Evolutionary conservation across 2,113 vertebrate genomes (phyloP).

Genomic region (Pachycephala philippinensis): DNA sequence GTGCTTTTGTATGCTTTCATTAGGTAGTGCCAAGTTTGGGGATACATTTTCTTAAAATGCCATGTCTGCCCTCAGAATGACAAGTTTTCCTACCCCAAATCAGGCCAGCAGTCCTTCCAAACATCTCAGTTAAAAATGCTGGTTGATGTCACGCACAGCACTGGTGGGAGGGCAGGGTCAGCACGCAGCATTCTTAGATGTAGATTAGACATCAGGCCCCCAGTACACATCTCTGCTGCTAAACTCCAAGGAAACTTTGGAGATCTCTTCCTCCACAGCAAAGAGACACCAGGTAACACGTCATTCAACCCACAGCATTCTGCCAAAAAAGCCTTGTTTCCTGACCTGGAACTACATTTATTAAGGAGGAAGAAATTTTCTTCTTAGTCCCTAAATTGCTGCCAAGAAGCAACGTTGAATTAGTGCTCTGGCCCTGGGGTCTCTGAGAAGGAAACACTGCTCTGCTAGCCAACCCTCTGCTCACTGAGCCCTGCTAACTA

Average conservation of each 20-base stretch:
- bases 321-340: not conserved
- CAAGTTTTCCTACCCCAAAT: not conserved
- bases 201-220: not conserved
- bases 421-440: not conserved
- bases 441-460: not conserved
- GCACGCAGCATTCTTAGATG: not conserved
- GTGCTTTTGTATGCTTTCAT: not conserved
- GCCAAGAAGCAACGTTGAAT: not conserved
- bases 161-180: not conserved
- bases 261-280: not conserved
- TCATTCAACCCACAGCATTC: not conserved
- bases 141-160: not conserved
- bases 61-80: not conserved
- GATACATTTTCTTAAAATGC: not conserved
- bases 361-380: not conserved
- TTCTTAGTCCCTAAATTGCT: not conserved
- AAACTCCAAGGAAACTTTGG: not conserved
- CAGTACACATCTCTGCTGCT: not conserved
- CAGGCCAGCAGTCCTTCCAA: not conserved
- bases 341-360: not conserved
- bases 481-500: not conserved
- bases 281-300: not conserved
- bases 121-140: not conserved
- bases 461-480: not conserved
- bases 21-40: not conserved